Percentiles rank a stretch among this genome's conserved stretches.
Evolutionary conservation across 1,140 invertebrate genomes (phyloP).

Genomic region (Lerema accius): DNA sequence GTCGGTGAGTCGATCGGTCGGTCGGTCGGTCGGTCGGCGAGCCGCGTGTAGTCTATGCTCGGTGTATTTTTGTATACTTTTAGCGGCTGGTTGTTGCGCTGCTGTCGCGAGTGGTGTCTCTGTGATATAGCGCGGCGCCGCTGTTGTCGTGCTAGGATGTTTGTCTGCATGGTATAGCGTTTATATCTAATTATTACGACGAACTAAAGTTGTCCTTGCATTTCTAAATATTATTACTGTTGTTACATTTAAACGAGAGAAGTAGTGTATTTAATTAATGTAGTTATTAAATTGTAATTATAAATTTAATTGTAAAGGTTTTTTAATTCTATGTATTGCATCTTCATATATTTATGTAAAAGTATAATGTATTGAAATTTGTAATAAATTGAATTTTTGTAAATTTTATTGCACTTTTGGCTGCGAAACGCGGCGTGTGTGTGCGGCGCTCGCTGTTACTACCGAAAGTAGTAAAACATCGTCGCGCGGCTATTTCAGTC

Average conservation of each 20-base stretch:
- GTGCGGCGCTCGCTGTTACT: too few relatives aligned
- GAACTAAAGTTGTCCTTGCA: constrained; percentile 18
- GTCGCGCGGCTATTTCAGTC: too few relatives aligned
- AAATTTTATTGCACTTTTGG: too few relatives aligned
- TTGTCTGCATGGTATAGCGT: constrained; percentile 23
- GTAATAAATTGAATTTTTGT: neutral
- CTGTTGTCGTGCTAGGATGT: constrained; percentile 22
- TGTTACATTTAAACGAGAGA: constrained; percentile 36
- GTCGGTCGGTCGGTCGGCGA: too few relatives aligned
- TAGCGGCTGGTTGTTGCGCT: neutral
- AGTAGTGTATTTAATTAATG: constrained; percentile 26
- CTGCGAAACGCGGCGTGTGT: neutral
- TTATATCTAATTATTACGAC: constrained; percentile 20
- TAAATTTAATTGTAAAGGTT: neutral
- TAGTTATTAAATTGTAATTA: constrained; percentile 7
- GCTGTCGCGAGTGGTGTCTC: too few relatives aligned
- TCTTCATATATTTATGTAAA: neutral
- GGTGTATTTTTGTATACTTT: constrained; percentile 34
- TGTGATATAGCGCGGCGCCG: too few relatives aligned
- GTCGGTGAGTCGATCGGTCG: too few relatives aligned
- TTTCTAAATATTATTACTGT: constrained; percentile 37
- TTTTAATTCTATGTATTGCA: neutral
- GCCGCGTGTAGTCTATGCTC: constrained; percentile 8
- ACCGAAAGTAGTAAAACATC: too few relatives aligned
- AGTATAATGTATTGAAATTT: neutral